Conservation (phyloP, 2,113 vertebrate genomes). For the Phrynosoma blainvillii region DNA sequence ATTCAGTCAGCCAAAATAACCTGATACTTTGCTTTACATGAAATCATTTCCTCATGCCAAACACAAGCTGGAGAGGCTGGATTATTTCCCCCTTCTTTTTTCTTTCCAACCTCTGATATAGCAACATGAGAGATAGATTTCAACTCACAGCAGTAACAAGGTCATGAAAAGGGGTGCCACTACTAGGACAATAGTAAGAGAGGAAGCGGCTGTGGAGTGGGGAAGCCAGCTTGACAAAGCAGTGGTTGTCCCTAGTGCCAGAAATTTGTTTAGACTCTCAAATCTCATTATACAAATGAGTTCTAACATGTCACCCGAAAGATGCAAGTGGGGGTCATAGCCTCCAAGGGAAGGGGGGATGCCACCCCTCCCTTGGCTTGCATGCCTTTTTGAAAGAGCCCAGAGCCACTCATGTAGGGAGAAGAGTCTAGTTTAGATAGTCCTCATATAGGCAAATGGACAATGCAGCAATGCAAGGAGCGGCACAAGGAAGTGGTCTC, state of each 20-base stretch:
- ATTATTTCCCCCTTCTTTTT: neutral
- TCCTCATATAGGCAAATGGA: too few species aligned
- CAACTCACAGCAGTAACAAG: neutral
- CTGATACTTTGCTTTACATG: neutral
- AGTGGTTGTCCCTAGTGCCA: neutral
- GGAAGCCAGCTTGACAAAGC: neutral
- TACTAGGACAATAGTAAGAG: neutral
- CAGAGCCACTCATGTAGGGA: too few species aligned
- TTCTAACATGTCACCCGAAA: neutral
- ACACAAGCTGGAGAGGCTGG: neutral
- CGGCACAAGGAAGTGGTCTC: too few species aligned
- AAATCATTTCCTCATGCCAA: neutral
- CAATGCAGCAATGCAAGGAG: too few species aligned
- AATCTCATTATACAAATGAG: constrained; percentile 8
- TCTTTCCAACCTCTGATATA: neutral
- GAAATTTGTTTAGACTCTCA: neutral
- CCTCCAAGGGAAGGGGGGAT: too few species aligned
- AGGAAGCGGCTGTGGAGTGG: too few species aligned
- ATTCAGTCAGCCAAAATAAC: constrained; percentile 22
- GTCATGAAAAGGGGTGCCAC: neutral
- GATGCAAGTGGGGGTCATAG: neutral
- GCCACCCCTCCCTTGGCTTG: too few species aligned
- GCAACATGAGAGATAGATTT: neutral
- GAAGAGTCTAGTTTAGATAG: too few species aligned
- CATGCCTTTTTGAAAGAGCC: too few species aligned